Percentiles rank a stretch among this genome's conserved stretches.
Evolutionary conservation across 1,140 invertebrate genomes (phyloP).

Genomic region (Papilio polytes): DNA sequence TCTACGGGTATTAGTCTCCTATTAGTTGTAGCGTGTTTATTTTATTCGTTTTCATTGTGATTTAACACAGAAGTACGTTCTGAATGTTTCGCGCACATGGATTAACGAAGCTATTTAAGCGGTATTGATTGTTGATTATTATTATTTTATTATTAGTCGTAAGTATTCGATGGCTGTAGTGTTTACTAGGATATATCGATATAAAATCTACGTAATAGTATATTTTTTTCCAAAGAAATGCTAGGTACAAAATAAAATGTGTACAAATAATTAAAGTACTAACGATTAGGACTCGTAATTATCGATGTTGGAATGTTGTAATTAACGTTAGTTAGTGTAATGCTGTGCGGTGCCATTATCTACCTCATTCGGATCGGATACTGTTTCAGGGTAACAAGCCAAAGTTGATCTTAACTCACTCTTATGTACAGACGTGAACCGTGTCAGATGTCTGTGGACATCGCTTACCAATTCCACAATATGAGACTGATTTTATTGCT

Average conservation of each 20-base stretch:
- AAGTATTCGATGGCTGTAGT: slow-evolving; percentile 63
- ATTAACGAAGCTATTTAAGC: slow-evolving; percentile 66
- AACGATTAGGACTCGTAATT: slow-evolving; percentile 74
- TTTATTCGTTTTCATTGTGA: slow-evolving; percentile 70
- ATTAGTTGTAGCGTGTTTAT: slow-evolving; percentile 78
- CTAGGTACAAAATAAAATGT: slow-evolving; percentile 80
- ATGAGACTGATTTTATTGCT: slow-evolving; percentile 74
- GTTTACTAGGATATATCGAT: slow-evolving; percentile 59
- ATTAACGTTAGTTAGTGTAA: slow-evolving; percentile 74
- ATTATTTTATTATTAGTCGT: slow-evolving; percentile 80
- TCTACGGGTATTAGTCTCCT: slow-evolving; percentile 84
- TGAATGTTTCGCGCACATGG: slow-evolving; percentile 71
- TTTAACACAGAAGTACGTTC: slow-evolving; percentile 63
- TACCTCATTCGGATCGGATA: slow-evolving; percentile 74
- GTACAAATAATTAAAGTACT: slow-evolving; percentile 73
- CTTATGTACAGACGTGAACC: background rate
- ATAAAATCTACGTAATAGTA: slow-evolving; percentile 61
- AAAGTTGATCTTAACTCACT: slow-evolving; percentile 63
- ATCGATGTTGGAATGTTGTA: slow-evolving; percentile 77
- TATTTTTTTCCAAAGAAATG: slow-evolving; percentile 80
- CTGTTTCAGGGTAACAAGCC: slow-evolving; percentile 77
- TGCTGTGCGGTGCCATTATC: slow-evolving; percentile 75
- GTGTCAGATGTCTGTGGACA: slow-evolving; percentile 41
- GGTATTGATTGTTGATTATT: slow-evolving; percentile 81
- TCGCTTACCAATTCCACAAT: slow-evolving; percentile 52